A percentile compares a stretch with the other conserved stretches of the same genome.
These are phyloP conservation scores for Scrobipalpa costella DNA, from an alignment of 2,888 invertebrate genomes.

Conservation along the genomic window DNA sequence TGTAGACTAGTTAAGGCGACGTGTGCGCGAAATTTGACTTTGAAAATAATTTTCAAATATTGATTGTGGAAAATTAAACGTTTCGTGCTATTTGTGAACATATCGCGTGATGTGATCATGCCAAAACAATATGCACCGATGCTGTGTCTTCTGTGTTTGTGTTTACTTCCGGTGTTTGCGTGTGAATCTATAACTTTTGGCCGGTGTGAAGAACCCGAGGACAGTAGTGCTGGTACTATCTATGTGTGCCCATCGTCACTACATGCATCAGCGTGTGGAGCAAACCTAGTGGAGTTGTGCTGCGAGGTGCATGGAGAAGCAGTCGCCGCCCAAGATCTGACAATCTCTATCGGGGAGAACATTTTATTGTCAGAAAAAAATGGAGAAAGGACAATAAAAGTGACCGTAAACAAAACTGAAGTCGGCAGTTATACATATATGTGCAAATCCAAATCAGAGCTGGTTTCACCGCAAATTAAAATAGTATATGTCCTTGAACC, in stretches of 20 bases:
- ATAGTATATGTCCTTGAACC: constrained; percentile 49
- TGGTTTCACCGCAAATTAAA: background rate
- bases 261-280: constrained; percentile 57
- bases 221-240: constrained; percentile 80
- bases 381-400: background rate
- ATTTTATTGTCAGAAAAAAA: background rate
- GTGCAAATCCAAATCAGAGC: background rate
- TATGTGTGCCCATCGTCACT: constrained; percentile 61
- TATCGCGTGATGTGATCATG: background rate
- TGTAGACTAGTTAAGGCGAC: background rate
- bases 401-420: background rate
- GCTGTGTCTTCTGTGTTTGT: background rate
- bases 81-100: background rate
- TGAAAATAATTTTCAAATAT: background rate
- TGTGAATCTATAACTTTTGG: background rate
- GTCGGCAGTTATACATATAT: background rate
- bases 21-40: background rate
- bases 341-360: background rate
- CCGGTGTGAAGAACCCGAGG: background rate
- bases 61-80: background rate
- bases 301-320: constrained; percentile 58
- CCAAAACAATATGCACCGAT: background rate
- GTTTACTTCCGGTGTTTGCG: background rate
- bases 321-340: background rate
- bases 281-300: constrained; percentile 80